Conservation (phyloP, 1,140 invertebrate genomes). For the Homarus americanus region DNA sequence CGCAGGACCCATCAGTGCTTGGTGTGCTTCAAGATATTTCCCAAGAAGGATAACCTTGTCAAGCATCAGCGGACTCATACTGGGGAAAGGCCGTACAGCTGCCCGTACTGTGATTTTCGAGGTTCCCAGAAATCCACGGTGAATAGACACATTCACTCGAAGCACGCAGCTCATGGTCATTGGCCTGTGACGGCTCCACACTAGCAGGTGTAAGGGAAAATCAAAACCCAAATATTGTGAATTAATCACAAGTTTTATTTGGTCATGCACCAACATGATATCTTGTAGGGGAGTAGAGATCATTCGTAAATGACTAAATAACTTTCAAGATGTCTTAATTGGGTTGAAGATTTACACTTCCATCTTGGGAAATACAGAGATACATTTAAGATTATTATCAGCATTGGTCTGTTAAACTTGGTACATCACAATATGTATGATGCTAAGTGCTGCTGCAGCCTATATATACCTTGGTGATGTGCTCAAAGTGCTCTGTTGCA, state of each 20-base stretch:
- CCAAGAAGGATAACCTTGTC: slow-evolving; percentile 52
- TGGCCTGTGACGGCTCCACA: slow-evolving; percentile 35
- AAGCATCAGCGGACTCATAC: slow-evolving; percentile 52
- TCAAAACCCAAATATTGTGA: neutral
- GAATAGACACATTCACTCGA: slow-evolving; percentile 41
- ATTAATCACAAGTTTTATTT: neutral
- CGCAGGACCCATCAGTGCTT: slow-evolving; percentile 50
- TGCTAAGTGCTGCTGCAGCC: neutral
- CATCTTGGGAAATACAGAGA: slow-evolving; percentile 7
- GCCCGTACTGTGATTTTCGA: slow-evolving; percentile 49
- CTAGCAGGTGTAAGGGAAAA: slow-evolving; percentile 37
- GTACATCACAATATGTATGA: slow-evolving; percentile 10
- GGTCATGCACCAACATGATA: neutral
- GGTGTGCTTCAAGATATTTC: slow-evolving; percentile 53
- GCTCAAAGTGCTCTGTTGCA: slow-evolving; percentile 44
- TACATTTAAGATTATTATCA: neutral
- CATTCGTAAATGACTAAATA: slow-evolving; percentile 2
- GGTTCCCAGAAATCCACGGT: slow-evolving; percentile 41
- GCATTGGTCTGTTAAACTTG: neutral
- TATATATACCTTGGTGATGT: slow-evolving; percentile 34
- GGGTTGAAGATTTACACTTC: slow-evolving; percentile 18
- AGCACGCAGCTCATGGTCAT: slow-evolving; percentile 27
- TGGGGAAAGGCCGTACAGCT: slow-evolving; percentile 49
- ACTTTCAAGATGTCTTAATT: neutral
- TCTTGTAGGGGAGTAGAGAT: neutral